phyloP scores from a whole-genome alignment of 2,113 vertebrate species.

The Anguilla japonica region DNA sequence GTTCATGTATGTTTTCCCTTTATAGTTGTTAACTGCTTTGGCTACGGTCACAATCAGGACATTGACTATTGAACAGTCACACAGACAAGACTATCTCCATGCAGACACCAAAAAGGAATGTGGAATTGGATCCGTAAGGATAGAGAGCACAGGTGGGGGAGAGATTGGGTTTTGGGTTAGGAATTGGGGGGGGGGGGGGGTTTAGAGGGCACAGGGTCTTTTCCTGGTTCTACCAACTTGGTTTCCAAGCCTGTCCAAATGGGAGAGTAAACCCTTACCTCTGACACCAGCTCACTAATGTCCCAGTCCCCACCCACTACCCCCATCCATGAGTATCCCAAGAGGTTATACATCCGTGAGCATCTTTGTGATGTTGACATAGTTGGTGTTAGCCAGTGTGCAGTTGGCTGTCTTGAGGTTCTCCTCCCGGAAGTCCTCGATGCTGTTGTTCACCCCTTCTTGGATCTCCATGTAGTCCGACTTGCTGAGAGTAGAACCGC shows the following conservation, averaged over 20 bases:
- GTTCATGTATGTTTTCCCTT: constrained; percentile 29
- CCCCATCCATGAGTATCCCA: constrained; percentile 23
- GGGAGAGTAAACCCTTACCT: constrained; percentile 41
- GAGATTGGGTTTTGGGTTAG: constrained; percentile 10
- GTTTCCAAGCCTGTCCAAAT: constrained; percentile 50
- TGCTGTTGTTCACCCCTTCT: constrained; percentile 94
- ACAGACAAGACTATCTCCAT: constrained; percentile 64
- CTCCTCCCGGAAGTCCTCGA: constrained; percentile 93
- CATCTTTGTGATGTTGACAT: constrained; percentile 99
- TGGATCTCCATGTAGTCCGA: constrained; percentile 99
- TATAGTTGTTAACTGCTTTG: constrained; percentile 48
- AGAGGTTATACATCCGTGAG: constrained; percentile 90
- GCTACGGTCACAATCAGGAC: constrained; percentile 48
- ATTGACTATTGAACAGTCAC: constrained; percentile 46
- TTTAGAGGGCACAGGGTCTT: constrained; percentile 39
- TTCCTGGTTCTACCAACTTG: constrained; percentile 60
- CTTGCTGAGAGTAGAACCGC: constrained; percentile 96
- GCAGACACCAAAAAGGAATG: constrained; percentile 54
- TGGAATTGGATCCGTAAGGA: constrained; percentile 45
- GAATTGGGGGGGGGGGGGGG: constrained; percentile 32
- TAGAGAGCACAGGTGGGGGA: constrained; percentile 43
- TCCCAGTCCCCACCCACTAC: not conserved
- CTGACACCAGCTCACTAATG: constrained; percentile 35
- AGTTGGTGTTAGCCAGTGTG: constrained; percentile 98
- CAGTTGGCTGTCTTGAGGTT: constrained; percentile 97